Evolutionary conservation across 1,140 invertebrate species (phyloP).

Genomic region (Drosophila nigromelanica): DNA sequence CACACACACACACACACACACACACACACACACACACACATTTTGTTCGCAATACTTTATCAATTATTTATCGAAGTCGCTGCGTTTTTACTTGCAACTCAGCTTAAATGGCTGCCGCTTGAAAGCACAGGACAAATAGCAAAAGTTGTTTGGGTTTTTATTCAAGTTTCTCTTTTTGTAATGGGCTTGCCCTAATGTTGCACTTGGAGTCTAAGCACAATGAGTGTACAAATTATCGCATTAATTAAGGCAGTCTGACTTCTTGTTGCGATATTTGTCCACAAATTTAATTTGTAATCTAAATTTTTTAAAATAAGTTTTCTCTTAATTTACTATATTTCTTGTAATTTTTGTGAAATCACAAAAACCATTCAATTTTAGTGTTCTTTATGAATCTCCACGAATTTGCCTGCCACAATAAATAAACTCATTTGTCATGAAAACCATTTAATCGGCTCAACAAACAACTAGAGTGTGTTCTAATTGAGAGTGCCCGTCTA

Average conservation of each 20-base stretch:
- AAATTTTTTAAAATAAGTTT: no score
- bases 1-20: conserved; percentile 18
- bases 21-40: conserved; percentile 29
- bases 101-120: conserved; percentile 27
- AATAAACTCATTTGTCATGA: conserved; percentile 23
- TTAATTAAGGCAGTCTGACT: conserved; percentile 48
- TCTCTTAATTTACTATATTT: background rate
- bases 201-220: background rate
- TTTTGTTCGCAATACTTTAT: conserved; percentile 66
- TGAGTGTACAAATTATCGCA: conserved; percentile 52
- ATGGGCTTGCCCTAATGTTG: conserved; percentile 7
- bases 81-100: conserved; percentile 34
- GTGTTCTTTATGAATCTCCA: background rate
- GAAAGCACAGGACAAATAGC: conserved; percentile 47
- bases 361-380: background rate
- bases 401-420: background rate
- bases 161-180: conserved; percentile 6
- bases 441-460: background rate
- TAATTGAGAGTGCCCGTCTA: no score
- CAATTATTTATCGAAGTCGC: conserved; percentile 77
- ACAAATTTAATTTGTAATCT: background rate
- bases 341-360: background rate
- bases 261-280: background rate
- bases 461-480: background rate
- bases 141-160: conserved; percentile 52